Evolutionary conservation across 1,140 invertebrate species (phyloP).

Genomic region (Anoplolepis gracilipes): DNA sequence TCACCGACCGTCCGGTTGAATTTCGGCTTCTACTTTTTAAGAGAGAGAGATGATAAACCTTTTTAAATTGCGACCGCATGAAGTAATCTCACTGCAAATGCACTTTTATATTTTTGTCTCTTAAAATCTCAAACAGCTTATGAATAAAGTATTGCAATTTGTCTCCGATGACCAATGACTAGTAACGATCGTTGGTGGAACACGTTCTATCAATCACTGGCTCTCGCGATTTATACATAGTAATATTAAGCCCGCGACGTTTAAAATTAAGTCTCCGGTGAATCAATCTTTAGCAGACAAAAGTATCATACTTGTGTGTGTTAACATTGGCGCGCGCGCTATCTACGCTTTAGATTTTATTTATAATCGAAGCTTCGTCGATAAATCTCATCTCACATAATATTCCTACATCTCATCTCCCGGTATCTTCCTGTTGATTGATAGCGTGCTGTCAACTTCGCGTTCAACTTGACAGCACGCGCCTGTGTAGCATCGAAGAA

Average conservation of each 20-base stretch:
- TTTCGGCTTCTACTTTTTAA: conserved; percentile 49
- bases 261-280: conserved; percentile 45
- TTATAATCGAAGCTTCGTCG: conserved; percentile 16
- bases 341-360: conserved; percentile 46
- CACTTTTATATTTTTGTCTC: background rate
- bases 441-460: conserved; percentile 54
- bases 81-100: background rate
- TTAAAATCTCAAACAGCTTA: conserved; percentile 21
- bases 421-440: conserved; percentile 36
- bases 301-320: background rate
- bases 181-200: background rate
- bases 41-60: background rate
- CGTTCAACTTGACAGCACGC: conserved; percentile 49
- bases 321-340: background rate
- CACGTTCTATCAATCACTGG: conserved; percentile 33
- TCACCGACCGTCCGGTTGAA: conserved; percentile 31
- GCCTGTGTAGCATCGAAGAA: conserved; percentile 18
- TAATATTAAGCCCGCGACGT: conserved; percentile 35
- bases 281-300: conserved; percentile 46
- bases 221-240: conserved; percentile 33
- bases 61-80: conserved; percentile 16
- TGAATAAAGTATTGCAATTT: conserved; percentile 56
- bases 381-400: conserved; percentile 51
- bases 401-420: conserved; percentile 18
- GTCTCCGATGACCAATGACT: conserved; percentile 25